A percentile compares a stretch with the other conserved stretches of the same genome.
Conservation (phyloP, 1,140 invertebrate species). For the Cataglyphis hispanica region DNA sequence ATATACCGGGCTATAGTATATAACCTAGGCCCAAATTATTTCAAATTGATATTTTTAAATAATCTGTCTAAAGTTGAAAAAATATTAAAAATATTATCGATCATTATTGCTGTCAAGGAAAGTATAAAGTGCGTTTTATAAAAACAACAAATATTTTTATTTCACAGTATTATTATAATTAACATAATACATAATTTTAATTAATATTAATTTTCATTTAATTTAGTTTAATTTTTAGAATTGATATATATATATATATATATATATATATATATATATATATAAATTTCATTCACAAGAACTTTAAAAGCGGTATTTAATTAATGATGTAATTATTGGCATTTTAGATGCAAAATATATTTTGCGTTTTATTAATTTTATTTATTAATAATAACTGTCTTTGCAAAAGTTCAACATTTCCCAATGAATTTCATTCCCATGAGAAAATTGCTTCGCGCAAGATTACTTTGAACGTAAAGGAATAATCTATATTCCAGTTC, state of each 20-base stretch:
- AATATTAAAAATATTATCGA: neutral
- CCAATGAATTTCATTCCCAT: neutral
- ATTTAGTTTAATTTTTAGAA: neutral
- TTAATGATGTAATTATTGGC: neutral
- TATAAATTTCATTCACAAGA: neutral
- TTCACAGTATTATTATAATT: neutral
- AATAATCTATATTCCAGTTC: conserved; percentile 9
- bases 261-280: neutral
- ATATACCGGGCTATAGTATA: neutral
- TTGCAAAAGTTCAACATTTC: neutral
- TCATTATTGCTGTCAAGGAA: neutral
- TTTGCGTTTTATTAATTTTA: neutral
- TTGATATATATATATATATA: no score
- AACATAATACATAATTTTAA: neutral
- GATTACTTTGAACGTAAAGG: neutral
- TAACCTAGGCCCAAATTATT: neutral
- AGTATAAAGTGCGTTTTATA: neutral
- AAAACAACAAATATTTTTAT: neutral
- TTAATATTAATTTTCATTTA: conserved; percentile 2
- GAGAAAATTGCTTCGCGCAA: conserved; percentile 28
- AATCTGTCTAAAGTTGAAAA: neutral
- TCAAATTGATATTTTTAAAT: neutral
- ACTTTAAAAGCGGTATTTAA: neutral
- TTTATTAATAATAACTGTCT: neutral
- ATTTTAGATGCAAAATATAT: conserved; percentile 11